Evolutionary conservation across 2,797 vertebrate genomes (phyloP), one percentile per base, ranked within the genome.

Genomic region (Acipenser ruthenus): DNA sequence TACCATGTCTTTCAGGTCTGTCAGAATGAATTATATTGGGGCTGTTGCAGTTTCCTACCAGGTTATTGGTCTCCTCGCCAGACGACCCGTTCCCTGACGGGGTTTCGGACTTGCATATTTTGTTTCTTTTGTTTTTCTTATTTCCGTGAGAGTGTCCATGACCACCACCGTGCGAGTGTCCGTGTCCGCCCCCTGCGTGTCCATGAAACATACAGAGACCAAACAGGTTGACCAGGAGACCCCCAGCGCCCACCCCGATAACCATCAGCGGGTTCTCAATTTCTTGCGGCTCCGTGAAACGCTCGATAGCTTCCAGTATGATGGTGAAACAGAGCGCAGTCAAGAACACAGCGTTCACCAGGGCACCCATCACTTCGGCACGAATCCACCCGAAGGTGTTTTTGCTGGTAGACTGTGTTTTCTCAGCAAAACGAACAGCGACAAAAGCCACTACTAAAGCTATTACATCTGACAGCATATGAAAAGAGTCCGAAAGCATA

Each of bases 301-400:
- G 94, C 87, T 96, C 93, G 67, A 96, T 69, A 70, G 94, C 96
- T 86, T 98, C 95, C 80, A 97, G 88, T 13, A 98, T 82, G 83
- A 99, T 96, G 81, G 94, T 96, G 89, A 98, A 97, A 84, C 96
- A 98, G 64, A 98, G 90, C 65, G 95, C 95, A 56, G 95, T 97
- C 74, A 97, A 94, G 86, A 98, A 98, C 72, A 99, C 93, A 51
- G 95, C 96, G 82, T 98, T 98, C 67, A 97, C 94, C 69, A 98
- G 88, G 6, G 95, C 95, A n/a, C 96, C 96, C 94, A 99, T 97
- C 86, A 96, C 96, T 87, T 97, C 95, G 49, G 96, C 96, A 60
- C 95, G 93, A 84, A 99, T 94, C 96, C 96, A 99, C 6, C 96
- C 96, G 80, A 97, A 97, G 7, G 95, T 98, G 89, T 98, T 97